Conservation (phyloP, 1,140 invertebrate genomes). For the Manduca sexta region DNA sequence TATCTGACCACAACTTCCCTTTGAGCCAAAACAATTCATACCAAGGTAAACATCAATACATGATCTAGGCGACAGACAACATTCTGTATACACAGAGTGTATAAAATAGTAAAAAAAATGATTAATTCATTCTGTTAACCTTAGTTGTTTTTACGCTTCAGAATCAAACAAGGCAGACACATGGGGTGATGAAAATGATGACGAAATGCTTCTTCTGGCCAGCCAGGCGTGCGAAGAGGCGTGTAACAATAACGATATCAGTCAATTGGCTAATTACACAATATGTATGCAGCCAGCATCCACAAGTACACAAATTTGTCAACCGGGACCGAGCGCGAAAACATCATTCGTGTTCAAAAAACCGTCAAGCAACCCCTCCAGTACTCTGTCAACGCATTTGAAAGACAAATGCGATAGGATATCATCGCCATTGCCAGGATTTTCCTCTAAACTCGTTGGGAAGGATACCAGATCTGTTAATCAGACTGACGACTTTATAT, state of each 20-base stretch:
- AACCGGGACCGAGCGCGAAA: conserved; percentile 22
- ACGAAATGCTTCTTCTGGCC: conserved; percentile 60
- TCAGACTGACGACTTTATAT: conserved; percentile 35
- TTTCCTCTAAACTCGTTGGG: conserved; percentile 27
- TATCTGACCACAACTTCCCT: conserved; percentile 59
- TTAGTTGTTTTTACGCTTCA: no score
- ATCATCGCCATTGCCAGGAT: conserved; percentile 49
- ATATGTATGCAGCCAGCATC: conserved; percentile 46
- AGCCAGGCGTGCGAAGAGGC: conserved; percentile 65
- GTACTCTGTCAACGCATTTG: conserved; percentile 32
- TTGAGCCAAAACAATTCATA: conserved; percentile 51
- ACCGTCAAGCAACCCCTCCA: conserved; percentile 25
- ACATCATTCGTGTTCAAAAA: conserved; percentile 52
- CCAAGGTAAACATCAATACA: conserved; percentile 44
- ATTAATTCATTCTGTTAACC: no score
- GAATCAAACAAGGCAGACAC: conserved; percentile 29
- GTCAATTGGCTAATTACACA: conserved; percentile 44
- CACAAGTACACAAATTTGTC: conserved; percentile 51
- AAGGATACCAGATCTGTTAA: conserved; percentile 20
- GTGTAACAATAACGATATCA: conserved; percentile 32
- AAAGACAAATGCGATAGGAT: conserved; percentile 48
- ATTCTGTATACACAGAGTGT: no score
- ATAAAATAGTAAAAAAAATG: no score
- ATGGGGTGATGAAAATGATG: conserved; percentile 64
- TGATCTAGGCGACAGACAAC: no score